These are phyloP conservation scores for Branchinecta sandiegonensis DNA, from an alignment of 2,888 invertebrate genomes.

Conservation along the genomic window DNA sequence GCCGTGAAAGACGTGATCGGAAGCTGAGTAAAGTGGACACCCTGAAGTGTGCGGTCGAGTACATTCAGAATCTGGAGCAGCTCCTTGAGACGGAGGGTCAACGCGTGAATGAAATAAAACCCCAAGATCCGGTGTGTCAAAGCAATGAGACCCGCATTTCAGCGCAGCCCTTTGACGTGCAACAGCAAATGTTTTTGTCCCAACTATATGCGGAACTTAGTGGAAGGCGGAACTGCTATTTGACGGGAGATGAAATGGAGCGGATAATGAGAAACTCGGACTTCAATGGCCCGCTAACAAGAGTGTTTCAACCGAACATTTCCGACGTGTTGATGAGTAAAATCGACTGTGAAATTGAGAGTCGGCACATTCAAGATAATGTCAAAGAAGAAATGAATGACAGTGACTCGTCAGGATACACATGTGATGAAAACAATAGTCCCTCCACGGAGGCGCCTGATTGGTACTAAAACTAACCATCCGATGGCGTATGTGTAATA, in stretches of 20 bases:
- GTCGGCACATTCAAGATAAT: background rate
- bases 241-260: constrained; percentile 14
- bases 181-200: constrained; percentile 15
- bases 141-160: constrained; percentile 11
- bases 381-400: constrained; percentile 3
- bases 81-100: constrained; percentile 39
- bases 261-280: constrained; percentile 13
- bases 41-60: constrained; percentile 71
- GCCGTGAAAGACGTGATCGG: constrained; percentile 35
- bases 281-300: constrained; percentile 14
- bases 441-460: background rate
- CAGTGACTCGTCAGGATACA: constrained; percentile 14
- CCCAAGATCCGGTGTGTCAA: background rate
- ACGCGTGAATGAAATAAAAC: background rate
- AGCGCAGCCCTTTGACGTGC: constrained; percentile 12
- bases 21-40: constrained; percentile 83
- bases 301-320: constrained; percentile 9
- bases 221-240: constrained; percentile 14
- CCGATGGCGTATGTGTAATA: background rate
- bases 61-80: constrained; percentile 66
- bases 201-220: constrained; percentile 14
- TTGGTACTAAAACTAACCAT: constrained; percentile 5
- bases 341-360: constrained; percentile 4
- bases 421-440: constrained; percentile 14
- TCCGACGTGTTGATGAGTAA: background rate